phyloP scores from a whole-genome alignment of 2,888 invertebrate species.

The Ennomos erosarius region DNA sequence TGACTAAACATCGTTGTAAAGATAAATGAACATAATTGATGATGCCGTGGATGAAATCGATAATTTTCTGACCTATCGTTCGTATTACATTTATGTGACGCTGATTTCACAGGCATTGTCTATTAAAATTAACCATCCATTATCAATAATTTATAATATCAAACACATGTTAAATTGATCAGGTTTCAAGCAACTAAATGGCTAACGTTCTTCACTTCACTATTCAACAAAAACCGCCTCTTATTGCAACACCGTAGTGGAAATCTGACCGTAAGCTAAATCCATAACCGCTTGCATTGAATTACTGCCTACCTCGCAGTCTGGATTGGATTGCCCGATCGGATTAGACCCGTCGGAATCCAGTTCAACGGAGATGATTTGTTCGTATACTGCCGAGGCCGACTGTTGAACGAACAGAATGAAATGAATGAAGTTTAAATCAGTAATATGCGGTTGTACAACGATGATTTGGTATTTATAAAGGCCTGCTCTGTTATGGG shows the following conservation, averaged over 20 bases:
- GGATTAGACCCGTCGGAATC: conserved; percentile 25
- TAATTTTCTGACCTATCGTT: too few relatives aligned
- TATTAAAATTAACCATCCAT: too few relatives aligned
- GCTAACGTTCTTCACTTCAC: conserved; percentile 1
- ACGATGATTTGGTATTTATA: too few relatives aligned
- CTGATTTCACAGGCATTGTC: too few relatives aligned
- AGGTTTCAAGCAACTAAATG: too few relatives aligned
- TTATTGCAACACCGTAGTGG: conserved; percentile 24
- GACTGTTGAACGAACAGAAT: conserved; percentile 3
- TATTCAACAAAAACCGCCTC: conserved; percentile 6
- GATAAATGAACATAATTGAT: too few relatives aligned
- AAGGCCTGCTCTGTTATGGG: too few relatives aligned
- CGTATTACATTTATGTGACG: too few relatives aligned
- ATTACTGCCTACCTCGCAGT: conserved; percentile 29
- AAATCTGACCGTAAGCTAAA: conserved; percentile 29
- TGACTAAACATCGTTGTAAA: too few relatives aligned
- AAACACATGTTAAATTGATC: too few relatives aligned
- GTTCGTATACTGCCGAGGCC: neutral
- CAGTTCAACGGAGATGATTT: conserved; percentile 24
- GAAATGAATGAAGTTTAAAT: neutral
- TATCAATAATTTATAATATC: too few relatives aligned
- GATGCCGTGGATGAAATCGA: too few relatives aligned
- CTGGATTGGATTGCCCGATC: conserved; percentile 29
- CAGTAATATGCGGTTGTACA: neutral
- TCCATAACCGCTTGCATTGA: conserved; percentile 32